These are phyloP conservation scores for Pyrocephalus nanus DNA, from an alignment of 2,797 vertebrate species.

Conservation along the genomic window DNA sequence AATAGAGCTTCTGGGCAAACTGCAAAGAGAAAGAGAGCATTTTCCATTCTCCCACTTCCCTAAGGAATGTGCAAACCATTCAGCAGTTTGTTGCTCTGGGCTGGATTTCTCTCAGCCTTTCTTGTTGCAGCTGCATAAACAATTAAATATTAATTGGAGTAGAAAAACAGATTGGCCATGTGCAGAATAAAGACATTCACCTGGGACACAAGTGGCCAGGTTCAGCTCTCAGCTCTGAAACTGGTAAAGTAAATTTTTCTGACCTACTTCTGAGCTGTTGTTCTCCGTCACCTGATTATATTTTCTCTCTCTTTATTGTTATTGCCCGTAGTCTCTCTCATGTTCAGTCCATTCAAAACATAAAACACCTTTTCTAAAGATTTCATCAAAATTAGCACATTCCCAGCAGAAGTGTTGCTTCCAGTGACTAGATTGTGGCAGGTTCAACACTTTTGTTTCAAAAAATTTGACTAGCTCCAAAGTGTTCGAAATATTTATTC, in stretches of 20 bases:
- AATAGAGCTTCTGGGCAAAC: neutral
- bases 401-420: neutral
- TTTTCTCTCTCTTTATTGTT: neutral
- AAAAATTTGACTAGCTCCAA: neutral
- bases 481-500: neutral
- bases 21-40: neutral
- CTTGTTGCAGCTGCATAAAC: slow-evolving; percentile 45
- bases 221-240: slow-evolving; percentile 2
- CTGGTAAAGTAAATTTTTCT: neutral
- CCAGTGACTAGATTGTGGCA: neutral
- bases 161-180: neutral
- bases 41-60: neutral
- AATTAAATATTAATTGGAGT: slow-evolving; percentile 60
- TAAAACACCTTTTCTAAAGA: neutral
- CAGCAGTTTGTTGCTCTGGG: neutral
- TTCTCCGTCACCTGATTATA: neutral
- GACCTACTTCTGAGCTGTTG: neutral
- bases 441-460: neutral
- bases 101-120: slow-evolving; percentile 10
- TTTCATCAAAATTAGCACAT: neutral
- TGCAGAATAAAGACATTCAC: neutral
- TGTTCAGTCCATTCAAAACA: neutral
- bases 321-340: neutral
- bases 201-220: neutral
- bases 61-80: neutral